Percentiles rank a stretch among this genome's conserved stretches.
These are phyloP conservation scores for Anarrhichthys ocellatus DNA, from an alignment of 2,113 vertebrate species.

Conservation along the genomic window DNA sequence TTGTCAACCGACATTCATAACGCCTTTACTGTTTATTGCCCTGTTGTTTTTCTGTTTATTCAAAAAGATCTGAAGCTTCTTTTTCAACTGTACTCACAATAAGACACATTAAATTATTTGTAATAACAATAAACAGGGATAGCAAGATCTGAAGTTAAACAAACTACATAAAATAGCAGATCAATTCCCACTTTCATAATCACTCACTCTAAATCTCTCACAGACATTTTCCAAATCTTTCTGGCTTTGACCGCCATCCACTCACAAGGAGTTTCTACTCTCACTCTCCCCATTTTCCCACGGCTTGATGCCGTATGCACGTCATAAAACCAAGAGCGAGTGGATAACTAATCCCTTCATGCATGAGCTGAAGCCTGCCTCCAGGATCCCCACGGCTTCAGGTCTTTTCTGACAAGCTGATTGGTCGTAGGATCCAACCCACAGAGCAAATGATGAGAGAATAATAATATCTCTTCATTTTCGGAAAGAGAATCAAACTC, in stretches of 20 bases:
- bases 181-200: neutral
- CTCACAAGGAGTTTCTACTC: neutral
- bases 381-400: neutral
- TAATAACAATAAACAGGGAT: neutral
- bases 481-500: neutral
- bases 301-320: neutral
- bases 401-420: slow-evolving; percentile 11
- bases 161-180: neutral
- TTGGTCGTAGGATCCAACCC: neutral
- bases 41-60: neutral
- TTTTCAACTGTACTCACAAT: neutral
- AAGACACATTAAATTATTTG: neutral
- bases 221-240: neutral
- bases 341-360: slow-evolving; percentile 3
- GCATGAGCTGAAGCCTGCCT: neutral
- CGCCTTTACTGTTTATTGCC: neutral
- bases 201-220: neutral
- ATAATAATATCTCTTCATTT: neutral
- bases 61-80: neutral
- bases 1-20: neutral
- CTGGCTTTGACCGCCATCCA: neutral
- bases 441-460: neutral
- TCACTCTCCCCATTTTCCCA: neutral
- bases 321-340: neutral
- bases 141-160: neutral